These are phyloP conservation scores for Narcine bancroftii DNA, from an alignment of 2,113 vertebrate species.

Conservation along the genomic window DNA sequence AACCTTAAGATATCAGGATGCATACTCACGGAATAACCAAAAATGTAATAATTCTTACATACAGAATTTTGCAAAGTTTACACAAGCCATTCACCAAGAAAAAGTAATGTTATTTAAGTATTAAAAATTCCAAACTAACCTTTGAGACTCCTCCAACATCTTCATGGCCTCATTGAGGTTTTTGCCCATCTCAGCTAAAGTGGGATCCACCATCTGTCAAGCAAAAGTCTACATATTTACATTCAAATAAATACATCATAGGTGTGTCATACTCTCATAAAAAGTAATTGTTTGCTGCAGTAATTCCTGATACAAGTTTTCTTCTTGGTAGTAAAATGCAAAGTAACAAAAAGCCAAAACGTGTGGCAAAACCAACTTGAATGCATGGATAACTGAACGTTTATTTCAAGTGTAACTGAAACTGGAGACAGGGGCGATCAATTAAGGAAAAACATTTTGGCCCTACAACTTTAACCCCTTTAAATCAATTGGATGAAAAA, in stretches of 20 bases:
- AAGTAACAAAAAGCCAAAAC: too few relatives aligned
- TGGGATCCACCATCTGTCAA: conserved; percentile 68
- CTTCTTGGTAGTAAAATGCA: too few relatives aligned
- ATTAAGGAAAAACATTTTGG: not conserved
- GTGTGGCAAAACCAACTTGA: too few relatives aligned
- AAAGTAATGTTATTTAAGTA: not conserved
- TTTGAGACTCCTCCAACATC: conserved; percentile 74
- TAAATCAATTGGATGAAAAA: not conserved
- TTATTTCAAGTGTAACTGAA: not conserved
- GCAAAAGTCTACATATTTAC: conserved; percentile 38
- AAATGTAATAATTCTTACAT: too few relatives aligned
- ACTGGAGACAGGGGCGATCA: not conserved
- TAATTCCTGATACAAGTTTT: too few relatives aligned
- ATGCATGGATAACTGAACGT: too few relatives aligned
- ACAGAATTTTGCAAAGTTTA: not conserved
- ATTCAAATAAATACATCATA: not conserved
- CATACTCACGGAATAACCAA: too few relatives aligned
- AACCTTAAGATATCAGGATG: too few relatives aligned
- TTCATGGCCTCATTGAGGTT: conserved; percentile 87
- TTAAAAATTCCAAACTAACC: conserved; percentile 49
- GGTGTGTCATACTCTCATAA: too few relatives aligned
- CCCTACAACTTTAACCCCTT: not conserved
- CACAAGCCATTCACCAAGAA: not conserved
- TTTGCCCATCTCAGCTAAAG: conserved; percentile 78
- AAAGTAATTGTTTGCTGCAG: too few relatives aligned